phyloP scores from a whole-genome alignment of 2,113 vertebrate genomes.

The Phyllopteryx taeniolatus region DNA sequence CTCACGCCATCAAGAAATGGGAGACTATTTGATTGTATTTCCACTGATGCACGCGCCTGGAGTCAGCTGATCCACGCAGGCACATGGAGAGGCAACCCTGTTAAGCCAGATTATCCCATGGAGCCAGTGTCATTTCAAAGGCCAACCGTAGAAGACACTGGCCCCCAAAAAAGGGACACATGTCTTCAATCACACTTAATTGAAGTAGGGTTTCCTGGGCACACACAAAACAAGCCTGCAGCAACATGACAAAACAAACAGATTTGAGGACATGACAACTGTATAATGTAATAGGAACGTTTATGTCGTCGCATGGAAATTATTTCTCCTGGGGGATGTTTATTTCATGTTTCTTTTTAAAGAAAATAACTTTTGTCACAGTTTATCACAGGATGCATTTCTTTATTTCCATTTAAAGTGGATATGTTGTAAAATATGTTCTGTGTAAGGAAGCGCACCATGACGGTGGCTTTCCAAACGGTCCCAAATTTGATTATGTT shows the following conservation, averaged over 20 bases:
- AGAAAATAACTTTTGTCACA: conserved; percentile 27
- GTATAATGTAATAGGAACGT: conserved; percentile 57
- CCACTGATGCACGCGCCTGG: conserved; percentile 53
- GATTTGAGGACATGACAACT: conserved; percentile 68
- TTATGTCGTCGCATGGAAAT: conserved; percentile 53
- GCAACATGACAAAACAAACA: conserved; percentile 71
- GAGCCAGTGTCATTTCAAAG: conserved; percentile 67
- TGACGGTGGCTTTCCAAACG: conserved; percentile 63
- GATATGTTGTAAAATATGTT: conserved; percentile 10
- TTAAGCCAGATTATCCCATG: conserved; percentile 66
- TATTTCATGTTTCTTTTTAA: conserved; percentile 5
- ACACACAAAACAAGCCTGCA: conserved; percentile 54
- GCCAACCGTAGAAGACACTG: conserved; percentile 68
- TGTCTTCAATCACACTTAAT: conserved; percentile 75
- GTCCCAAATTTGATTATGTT: conserved; percentile 72
- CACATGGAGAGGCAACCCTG: conserved; percentile 51
- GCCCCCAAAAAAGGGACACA: conserved; percentile 69
- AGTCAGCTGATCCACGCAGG: conserved; percentile 51
- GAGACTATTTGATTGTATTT: conserved; percentile 3
- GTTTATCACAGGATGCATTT: not conserved
- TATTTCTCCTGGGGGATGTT: conserved; percentile 25
- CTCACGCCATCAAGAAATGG: too few relatives aligned
- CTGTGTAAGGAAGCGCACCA: conserved; percentile 59
- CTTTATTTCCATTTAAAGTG: not conserved
- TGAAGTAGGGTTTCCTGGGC: conserved; percentile 70